A percentile compares a stretch with the other conserved stretches of the same genome.
phyloP scores from a whole-genome alignment of 2,797 vertebrate species.

The Phalanger gymnotis region DNA sequence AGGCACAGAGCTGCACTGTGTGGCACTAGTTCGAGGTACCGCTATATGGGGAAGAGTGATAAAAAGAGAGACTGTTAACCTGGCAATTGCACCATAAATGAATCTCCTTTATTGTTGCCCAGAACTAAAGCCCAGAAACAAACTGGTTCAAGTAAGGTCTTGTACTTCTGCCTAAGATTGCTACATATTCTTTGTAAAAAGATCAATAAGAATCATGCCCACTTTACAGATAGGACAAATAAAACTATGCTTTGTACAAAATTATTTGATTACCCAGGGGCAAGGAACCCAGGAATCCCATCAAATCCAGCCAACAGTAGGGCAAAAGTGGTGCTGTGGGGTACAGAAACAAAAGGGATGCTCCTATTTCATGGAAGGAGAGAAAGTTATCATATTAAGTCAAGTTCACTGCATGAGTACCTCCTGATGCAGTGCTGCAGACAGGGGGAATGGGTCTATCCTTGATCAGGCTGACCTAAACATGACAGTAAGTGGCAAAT shows the following conservation, averaged over 20 bases:
- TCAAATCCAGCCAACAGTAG: neutral
- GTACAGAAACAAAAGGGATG: neutral
- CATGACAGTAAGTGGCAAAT: neutral
- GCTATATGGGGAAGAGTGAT: slow-evolving; percentile 75
- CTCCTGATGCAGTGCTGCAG: neutral
- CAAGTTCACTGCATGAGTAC: neutral
- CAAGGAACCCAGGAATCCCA: neutral
- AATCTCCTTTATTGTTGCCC: neutral
- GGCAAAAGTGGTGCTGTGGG: neutral
- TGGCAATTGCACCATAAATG: neutral
- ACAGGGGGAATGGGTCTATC: neutral
- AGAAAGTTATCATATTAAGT: neutral
- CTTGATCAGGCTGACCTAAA: neutral
- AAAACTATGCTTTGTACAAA: neutral
- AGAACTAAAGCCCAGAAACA: neutral
- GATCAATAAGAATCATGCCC: neutral
- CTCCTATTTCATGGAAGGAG: neutral
- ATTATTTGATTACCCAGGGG: neutral
- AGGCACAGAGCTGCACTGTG: slow-evolving; percentile 92
- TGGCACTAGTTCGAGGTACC: slow-evolving; percentile 91
- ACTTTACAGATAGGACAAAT: neutral
- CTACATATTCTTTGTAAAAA: neutral
- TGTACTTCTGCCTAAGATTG: neutral
- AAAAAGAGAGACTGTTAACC: neutral
- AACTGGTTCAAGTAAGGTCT: neutral